Evolutionary conservation across 2,797 vertebrate genomes (phyloP).

Genomic region (Luscinia luscinia): DNA sequence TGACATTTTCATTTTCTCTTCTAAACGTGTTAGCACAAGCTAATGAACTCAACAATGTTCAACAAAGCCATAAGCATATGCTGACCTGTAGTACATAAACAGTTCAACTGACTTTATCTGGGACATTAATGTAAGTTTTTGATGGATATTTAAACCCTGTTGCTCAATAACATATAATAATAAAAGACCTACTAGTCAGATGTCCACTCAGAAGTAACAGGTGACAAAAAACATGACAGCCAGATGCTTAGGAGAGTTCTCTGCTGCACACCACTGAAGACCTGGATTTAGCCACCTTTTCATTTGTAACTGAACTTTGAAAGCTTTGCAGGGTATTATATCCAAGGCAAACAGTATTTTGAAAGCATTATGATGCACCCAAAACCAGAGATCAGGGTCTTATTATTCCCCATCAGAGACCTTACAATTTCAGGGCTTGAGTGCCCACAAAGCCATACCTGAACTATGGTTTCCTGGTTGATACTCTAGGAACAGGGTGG

Average conservation of each 20-base stretch:
- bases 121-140: neutral
- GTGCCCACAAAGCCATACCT: neutral
- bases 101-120: neutral
- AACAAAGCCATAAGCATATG: slow-evolving; percentile 12
- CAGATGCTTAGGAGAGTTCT: neutral
- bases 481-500: neutral
- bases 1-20: slow-evolving; percentile 30
- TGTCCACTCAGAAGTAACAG: neutral
- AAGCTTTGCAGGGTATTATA: neutral
- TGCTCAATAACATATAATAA: neutral
- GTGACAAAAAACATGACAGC: neutral
- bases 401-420: neutral
- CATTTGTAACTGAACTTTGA: neutral
- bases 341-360: neutral
- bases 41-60: neutral
- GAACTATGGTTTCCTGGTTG: neutral
- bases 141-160: neutral
- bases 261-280: neutral
- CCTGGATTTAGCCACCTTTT: neutral
- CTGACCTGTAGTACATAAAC: neutral
- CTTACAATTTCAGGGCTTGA: neutral
- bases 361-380: neutral
- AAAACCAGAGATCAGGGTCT: neutral
- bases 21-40: slow-evolving; percentile 9
- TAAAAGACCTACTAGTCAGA: neutral